These are phyloP conservation scores for western clawed frog (Xenopus tropicalis) DNA, from an alignment of 2,113 vertebrate species.

Conservation along the genomic window UCB_Xtro_10.0 CM004443.2:210686501-210687000, in stretches of 20 bases:
- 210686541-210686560: no score
- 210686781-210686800: slow-evolving; percentile 39
- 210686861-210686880: no score
- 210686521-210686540: no score
- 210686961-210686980: no score
- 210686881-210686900: no score
- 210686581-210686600: no score
- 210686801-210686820: slow-evolving; percentile 2
- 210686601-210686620: slow-evolving; percentile 7
- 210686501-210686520: no score
- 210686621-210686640: slow-evolving; percentile 10
- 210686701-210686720: slow-evolving; percentile 20
- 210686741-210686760: slow-evolving; percentile 22
- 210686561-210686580: no score
- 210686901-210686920: no score
- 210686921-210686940: no score
- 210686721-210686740: slow-evolving; percentile 18
- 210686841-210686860: not conserved
- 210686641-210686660: slow-evolving; percentile 21
- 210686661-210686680: slow-evolving; percentile 17
- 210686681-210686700: slow-evolving; percentile 32
- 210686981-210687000: no score
- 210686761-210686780: slow-evolving; percentile 16
- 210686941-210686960: no score
- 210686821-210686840: not conserved